Evolutionary conservation across 2,113 vertebrate genomes (phyloP), one percentile per base, ranked within the genome.

Genomic region (Hippocampus comes): DNA sequence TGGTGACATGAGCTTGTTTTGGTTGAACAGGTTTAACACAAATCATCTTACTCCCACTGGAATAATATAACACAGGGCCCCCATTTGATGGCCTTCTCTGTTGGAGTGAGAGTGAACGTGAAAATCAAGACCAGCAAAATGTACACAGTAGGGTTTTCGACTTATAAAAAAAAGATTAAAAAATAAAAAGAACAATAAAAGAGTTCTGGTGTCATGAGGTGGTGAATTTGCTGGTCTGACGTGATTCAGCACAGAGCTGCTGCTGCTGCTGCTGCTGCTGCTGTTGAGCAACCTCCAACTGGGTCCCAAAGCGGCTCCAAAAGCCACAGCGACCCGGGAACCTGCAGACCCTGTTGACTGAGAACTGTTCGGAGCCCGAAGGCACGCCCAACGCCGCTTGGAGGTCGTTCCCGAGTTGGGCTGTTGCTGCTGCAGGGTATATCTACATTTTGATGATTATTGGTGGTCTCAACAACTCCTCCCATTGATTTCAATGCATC

Each of bases 401-500:
- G 34, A 38, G 34, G 34, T 38, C 34, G 5, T 38, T 38, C 34
- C 1, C 34, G 34, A 38, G 34, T 38, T 38, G 34, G 34, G 34
- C 34, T 38, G 34, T 38, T 38, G 34, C 5, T 17, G 17, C 15
- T 5, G 48, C 5, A 51, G 15, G 15, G 34, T 46, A 17, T 15
- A 68, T 53, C 20, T 21, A 5, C 27, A 66, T 53, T 34, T 49
- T 17, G 17, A 51, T 68, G 15, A 12, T 57, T 17, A 69, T 42
- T 67, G 74, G 43, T 30, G 68, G 46, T 30, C 3, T 21, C 11
- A 56, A 18, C 38, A 74, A 78, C 78, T 72, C 76, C 79, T 85
- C 81, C 79, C 81, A 73, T 56, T 73, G 48, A 84, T 73, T 82
- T 82, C 25, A 82, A 81, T 30, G 67, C 63, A 43, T 79, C 82